A percentile compares a stretch with the other conserved stretches of the same genome.
Conservation (phyloP, 1,140 invertebrate species). For the Leptoteleia sp. region DNA sequence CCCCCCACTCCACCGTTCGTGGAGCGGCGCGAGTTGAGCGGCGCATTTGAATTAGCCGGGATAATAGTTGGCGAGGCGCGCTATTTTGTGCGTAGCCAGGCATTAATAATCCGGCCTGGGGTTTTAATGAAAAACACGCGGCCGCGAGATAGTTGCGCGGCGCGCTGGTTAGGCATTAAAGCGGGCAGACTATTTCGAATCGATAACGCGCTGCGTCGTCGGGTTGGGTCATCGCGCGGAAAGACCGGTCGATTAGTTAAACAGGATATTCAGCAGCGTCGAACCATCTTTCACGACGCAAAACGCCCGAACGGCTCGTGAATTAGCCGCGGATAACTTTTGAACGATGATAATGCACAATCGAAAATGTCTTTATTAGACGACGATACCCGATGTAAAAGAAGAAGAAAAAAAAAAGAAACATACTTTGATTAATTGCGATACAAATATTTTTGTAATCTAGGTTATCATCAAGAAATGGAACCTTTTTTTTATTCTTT, state of each 20-base stretch:
- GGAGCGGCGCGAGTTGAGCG: neutral
- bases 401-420: too few species aligned
- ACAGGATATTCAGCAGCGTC: constrained; percentile 43
- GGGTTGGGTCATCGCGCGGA: constrained; percentile 64
- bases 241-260: constrained; percentile 64
- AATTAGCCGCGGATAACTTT: too few species aligned
- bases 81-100: neutral
- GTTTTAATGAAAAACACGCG: constrained; percentile 21
- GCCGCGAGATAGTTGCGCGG: constrained; percentile 33
- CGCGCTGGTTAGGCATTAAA: constrained; percentile 44
- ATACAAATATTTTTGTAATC: too few species aligned
- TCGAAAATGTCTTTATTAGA: neutral
- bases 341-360: neutral
- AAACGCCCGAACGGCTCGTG: neutral
- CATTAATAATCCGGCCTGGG: neutral
- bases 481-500: too few species aligned
- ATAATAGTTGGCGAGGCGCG: constrained; percentile 3
- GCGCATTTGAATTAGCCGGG: constrained; percentile 1
- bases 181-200: constrained; percentile 60
- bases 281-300: constrained; percentile 27
- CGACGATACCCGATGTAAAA: neutral
- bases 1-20: too few species aligned
- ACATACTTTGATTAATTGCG: too few species aligned
- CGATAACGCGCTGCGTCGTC: constrained; percentile 63
- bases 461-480: too few species aligned